Evolutionary conservation across 2,888 invertebrate species (phyloP), one percentile per base, ranked within the genome.

Genomic region (Xestia sexstrigata): DNA sequence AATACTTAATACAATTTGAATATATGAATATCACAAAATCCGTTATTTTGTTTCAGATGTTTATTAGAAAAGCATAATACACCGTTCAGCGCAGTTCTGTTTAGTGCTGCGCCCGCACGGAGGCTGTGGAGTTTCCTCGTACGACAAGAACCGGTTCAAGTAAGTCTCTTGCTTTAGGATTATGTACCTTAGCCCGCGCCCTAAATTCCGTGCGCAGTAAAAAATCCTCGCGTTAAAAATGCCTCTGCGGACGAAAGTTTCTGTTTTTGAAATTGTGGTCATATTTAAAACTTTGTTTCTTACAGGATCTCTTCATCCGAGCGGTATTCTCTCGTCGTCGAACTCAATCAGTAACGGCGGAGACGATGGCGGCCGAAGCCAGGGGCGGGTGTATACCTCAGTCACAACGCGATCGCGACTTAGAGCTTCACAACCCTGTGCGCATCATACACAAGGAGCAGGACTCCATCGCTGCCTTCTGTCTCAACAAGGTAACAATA

Each of bases 381-480:
- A 78, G 88, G 11, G 67, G 87, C 52, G 89, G 91, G 68, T 85
- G 90, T 81, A 67, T 90, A n/a, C 89, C 90, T 65, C 91, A 90
- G 62, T 87, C 87, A 35, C 89, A 90, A 6, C 89, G 90, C 63
- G 82, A 90, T 35, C 90, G 90, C 11, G 92, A 94, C 77, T 92
- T 94, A 63, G 96, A 96, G 79, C 93, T 97, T 78, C 97, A 97
- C 78, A 99, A 99, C 91, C 99, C 99, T 17, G 99, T 99, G 79
- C 97, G 99, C 87, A 99, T 99, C 89, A 99, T 99, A 87, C 99
- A 99, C 95, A 99, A 99, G 95, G 99, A 99, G 93, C 99, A 99
- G 95, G 99, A 99, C 95, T 99, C 99, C 76, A 99, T 99, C 88
- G 98, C 99, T 74, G 99, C 99, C 52, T 99, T 99, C 97, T 99